Evolutionary conservation across 2,797 vertebrate species (phyloP).

Genomic region (Crocodylus rhombifer): DNA sequence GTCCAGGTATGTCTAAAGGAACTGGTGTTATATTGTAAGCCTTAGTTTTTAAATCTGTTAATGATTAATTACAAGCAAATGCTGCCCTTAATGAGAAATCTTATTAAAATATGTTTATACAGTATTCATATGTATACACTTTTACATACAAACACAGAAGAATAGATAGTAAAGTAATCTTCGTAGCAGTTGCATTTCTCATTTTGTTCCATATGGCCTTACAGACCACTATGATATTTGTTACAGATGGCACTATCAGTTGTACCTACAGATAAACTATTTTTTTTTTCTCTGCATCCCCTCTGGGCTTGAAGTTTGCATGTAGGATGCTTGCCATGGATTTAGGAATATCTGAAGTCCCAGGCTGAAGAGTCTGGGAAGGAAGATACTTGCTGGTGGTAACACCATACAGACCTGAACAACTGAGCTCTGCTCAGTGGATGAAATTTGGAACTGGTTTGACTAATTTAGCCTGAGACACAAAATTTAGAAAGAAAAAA

Average conservation of each 20-base stretch:
- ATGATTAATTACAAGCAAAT: background rate
- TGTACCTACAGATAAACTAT: background rate
- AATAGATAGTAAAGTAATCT: background rate
- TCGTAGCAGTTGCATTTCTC: background rate
- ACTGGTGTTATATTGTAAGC: background rate
- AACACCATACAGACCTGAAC: too few relatives aligned
- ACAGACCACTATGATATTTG: background rate
- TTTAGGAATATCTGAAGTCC: too few relatives aligned
- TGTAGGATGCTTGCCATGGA: too few relatives aligned
- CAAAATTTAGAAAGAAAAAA: too few relatives aligned
- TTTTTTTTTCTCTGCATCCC: background rate
- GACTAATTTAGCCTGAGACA: too few relatives aligned
- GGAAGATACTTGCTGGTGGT: too few relatives aligned
- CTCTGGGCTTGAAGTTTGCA: background rate
- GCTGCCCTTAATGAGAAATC: background rate
- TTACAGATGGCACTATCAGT: background rate
- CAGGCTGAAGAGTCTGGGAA: too few relatives aligned
- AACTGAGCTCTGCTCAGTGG: too few relatives aligned
- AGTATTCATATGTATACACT: background rate
- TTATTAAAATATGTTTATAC: background rate
- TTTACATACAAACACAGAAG: background rate
- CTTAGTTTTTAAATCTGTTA: background rate
- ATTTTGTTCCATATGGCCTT: background rate
- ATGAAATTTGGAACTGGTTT: too few relatives aligned
- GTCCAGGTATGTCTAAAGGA: slow-evolving; percentile 85